Conservation (phyloP, 1,140 invertebrate genomes). For the Heterodera carotae region DNA sequence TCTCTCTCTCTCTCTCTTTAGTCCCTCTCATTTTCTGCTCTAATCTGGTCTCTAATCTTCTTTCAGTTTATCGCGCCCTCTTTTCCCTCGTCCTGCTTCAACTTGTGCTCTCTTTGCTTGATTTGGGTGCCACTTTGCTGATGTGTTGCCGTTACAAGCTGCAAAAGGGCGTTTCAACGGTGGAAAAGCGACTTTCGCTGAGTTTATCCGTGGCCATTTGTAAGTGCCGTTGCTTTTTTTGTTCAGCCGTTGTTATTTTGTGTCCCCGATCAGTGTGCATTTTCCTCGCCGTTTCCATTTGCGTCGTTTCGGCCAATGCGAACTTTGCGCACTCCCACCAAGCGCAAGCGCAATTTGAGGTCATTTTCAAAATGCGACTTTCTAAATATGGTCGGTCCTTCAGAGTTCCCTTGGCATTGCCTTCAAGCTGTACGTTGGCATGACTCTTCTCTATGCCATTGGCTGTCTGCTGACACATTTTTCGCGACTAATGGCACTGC, state of each 20-base stretch:
- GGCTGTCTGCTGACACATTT: constrained; percentile 23
- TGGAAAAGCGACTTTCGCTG: constrained; percentile 22
- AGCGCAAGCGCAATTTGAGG: constrained; percentile 11
- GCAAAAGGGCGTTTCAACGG: constrained; percentile 20
- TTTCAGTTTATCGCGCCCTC: constrained; percentile 25
- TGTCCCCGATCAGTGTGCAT: constrained; percentile 15
- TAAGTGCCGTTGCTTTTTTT: neutral
- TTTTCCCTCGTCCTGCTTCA: constrained; percentile 24
- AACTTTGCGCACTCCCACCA: constrained; percentile 15
- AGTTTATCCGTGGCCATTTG: constrained; percentile 13
- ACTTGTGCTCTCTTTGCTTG: constrained; percentile 16
- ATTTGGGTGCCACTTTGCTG: constrained; percentile 25
- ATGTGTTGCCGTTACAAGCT: constrained; percentile 27
- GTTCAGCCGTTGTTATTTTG: neutral
- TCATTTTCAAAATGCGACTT: neutral
- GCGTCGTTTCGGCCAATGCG: constrained; percentile 6
- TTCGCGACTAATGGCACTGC: constrained; percentile 21
- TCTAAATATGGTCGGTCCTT: neutral
- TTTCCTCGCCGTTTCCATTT: neutral
- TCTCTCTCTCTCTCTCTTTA: no score
- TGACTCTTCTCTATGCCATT: constrained; percentile 17
- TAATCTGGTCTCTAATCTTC: no score
- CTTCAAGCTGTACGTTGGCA: constrained; percentile 28
- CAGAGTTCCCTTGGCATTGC: constrained; percentile 22
- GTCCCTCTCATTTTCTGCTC: no score